phyloP scores from a whole-genome alignment of 1,140 invertebrate species.

The Drosophila funebris region DNA sequence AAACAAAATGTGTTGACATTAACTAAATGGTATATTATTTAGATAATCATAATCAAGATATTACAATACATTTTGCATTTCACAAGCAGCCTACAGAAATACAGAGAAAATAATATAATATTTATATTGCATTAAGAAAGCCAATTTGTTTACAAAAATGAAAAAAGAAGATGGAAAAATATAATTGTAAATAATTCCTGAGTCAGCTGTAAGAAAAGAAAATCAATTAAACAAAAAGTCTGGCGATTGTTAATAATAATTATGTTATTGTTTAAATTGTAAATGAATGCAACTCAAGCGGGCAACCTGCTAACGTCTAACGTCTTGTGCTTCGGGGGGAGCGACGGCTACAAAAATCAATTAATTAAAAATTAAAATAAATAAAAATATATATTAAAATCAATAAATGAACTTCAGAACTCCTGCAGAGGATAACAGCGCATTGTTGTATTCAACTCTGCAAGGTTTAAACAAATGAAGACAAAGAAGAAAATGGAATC shows the following conservation, averaged over 20 bases:
- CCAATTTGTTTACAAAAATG: slow-evolving; percentile 3
- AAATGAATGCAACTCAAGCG: slow-evolving; percentile 66
- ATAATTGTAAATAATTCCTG: slow-evolving; percentile 54
- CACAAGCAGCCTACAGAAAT: slow-evolving; percentile 31
- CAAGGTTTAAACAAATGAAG: no score
- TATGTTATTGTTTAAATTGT: not conserved
- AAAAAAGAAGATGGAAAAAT: slow-evolving; percentile 1
- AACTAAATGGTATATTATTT: slow-evolving; percentile 33
- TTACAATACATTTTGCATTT: slow-evolving; percentile 28
- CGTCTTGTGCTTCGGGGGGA: slow-evolving; percentile 83
- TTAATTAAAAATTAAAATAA: slow-evolving; percentile 56
- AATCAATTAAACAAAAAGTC: slow-evolving; percentile 40
- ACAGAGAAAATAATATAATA: slow-evolving; percentile 10
- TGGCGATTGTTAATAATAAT: slow-evolving; percentile 20
- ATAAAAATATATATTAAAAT: slow-evolving; percentile 41
- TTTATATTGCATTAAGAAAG: not conserved
- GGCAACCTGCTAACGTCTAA: slow-evolving; percentile 60
- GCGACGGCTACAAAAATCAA: slow-evolving; percentile 85
- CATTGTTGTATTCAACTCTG: not conserved
- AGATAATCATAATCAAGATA: slow-evolving; percentile 14
- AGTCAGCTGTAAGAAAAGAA: slow-evolving; percentile 64
- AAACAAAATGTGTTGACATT: slow-evolving; percentile 11
- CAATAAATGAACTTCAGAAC: not conserved
- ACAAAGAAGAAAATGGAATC: no score
- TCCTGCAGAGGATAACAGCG: not conserved